phyloP scores from a whole-genome alignment of 2,888 invertebrate genomes.

The Oscheius onirici region DNA sequence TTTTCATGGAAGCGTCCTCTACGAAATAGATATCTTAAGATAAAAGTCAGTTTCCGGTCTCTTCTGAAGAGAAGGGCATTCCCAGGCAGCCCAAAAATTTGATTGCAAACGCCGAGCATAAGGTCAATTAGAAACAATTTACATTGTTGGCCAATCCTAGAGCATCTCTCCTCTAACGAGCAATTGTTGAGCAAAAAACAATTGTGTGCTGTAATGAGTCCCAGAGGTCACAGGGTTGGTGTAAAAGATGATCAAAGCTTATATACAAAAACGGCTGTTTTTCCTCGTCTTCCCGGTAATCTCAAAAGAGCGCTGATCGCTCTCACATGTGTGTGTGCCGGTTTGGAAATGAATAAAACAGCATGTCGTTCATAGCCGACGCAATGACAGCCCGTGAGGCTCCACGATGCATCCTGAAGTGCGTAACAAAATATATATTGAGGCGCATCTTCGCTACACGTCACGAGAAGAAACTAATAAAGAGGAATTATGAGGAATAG shows the following conservation, averaged over 20 bases:
- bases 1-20: constrained; percentile 14
- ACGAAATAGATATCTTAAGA: constrained; percentile 18
- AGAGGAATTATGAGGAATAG: too few species aligned
- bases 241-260: constrained; percentile 28
- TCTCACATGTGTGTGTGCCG: constrained; percentile 18
- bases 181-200: constrained; percentile 14
- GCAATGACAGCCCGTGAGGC: not conserved
- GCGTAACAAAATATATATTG: constrained; percentile 18
- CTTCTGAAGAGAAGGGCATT: not conserved
- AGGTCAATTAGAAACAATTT: not conserved
- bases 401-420: constrained; percentile 9
- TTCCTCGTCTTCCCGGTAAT: constrained; percentile 1
- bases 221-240: constrained; percentile 10
- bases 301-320: constrained; percentile 4
- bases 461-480: constrained; percentile 1
- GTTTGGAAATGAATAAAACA: constrained; percentile 28
- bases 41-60: constrained; percentile 1
- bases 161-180: not conserved
- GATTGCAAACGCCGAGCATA: not conserved
- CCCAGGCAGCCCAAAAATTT: constrained; percentile 1
- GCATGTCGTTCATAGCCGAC: constrained; percentile 27
- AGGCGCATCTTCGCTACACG: not conserved
- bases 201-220: constrained; percentile 5
- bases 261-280: not conserved
- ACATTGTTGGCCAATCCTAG: not conserved